phyloP scores from a whole-genome alignment of 2,888 invertebrate genomes.

The Meiosimyza decipiens region DNA sequence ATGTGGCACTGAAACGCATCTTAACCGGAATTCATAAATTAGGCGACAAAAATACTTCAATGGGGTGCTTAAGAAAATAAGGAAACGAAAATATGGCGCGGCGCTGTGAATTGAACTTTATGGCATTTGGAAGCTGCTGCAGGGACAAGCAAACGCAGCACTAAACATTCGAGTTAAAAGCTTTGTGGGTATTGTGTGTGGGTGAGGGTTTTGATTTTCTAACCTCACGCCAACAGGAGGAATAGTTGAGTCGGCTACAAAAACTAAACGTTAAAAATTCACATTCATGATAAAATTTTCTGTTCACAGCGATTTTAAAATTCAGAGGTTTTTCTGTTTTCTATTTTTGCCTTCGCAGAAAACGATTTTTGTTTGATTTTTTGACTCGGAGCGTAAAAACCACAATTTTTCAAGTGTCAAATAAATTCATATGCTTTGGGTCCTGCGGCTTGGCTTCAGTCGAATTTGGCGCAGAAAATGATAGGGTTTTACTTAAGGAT shows the following conservation, averaged over 20 bases:
- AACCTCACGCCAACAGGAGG: too few species aligned
- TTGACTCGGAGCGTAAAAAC: constrained; percentile 47
- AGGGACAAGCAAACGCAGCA: not conserved
- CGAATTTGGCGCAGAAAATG: constrained; percentile 26
- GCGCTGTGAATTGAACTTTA: constrained; percentile 60
- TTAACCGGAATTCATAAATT: constrained; percentile 49
- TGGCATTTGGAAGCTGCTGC: not conserved
- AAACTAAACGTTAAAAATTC: constrained; percentile 9
- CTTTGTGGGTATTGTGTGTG: too few species aligned
- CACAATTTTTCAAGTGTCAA: constrained; percentile 63
- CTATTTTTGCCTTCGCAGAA: constrained; percentile 44
- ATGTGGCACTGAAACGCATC: constrained; percentile 33
- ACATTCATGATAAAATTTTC: constrained; percentile 25
- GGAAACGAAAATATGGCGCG: constrained; percentile 56
- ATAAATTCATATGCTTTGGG: constrained; percentile 60
- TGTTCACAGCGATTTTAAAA: constrained; percentile 45
- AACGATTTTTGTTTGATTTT: not conserved
- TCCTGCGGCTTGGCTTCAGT: constrained; percentile 23
- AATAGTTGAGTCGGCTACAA: not conserved
- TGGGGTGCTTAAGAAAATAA: constrained; percentile 52
- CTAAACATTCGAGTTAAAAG: not conserved
- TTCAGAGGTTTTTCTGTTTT: not conserved
- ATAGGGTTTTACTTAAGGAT: constrained; percentile 20
- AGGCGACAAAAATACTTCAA: constrained; percentile 41
- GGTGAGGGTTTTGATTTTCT: too few species aligned